phyloP scores from a whole-genome alignment of 2,888 invertebrate species.

The Agelastica alni region DNA sequence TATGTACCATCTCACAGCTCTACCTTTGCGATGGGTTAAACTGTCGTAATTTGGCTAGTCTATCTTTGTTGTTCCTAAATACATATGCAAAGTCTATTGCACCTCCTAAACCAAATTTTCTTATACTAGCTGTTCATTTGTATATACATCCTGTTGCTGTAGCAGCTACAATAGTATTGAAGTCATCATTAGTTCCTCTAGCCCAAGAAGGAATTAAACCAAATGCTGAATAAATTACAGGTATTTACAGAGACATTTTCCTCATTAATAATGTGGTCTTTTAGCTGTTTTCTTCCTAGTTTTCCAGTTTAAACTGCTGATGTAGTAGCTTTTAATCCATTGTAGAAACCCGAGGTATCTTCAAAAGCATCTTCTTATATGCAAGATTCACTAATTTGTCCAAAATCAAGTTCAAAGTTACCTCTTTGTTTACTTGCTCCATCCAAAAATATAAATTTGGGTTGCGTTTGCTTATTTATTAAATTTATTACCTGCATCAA shows the following conservation, averaged over 20 bases:
- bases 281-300: constrained; percentile 86
- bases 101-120: constrained; percentile 82
- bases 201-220: constrained; percentile 85
- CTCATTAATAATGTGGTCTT: constrained; percentile 95
- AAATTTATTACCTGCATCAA: no score
- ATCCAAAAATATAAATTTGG: constrained; percentile 94
- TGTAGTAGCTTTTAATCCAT: constrained; percentile 83
- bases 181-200: constrained; percentile 87
- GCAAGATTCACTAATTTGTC: constrained; percentile 91
- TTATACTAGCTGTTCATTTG: constrained; percentile 86
- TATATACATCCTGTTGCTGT: constrained; percentile 88
- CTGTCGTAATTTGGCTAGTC: constrained; percentile 56
- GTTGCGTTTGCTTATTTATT: constrained; percentile 83
- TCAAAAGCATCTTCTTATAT: constrained; percentile 87
- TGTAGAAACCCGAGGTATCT: constrained; percentile 84
- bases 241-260: constrained; percentile 92
- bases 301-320: constrained; percentile 86
- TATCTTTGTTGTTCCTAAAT: constrained; percentile 67
- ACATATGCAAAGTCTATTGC: constrained; percentile 83
- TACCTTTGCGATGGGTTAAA: constrained; percentile 64
- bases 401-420: constrained; percentile 91
- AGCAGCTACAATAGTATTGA: constrained; percentile 87
- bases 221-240: constrained; percentile 93
- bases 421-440: constrained; percentile 89
- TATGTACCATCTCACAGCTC: no score